Evolutionary conservation across 53 echinoderm and acorn worm genomes (phyloP).

Genomic region (Apostichopus leukothele): DNA sequence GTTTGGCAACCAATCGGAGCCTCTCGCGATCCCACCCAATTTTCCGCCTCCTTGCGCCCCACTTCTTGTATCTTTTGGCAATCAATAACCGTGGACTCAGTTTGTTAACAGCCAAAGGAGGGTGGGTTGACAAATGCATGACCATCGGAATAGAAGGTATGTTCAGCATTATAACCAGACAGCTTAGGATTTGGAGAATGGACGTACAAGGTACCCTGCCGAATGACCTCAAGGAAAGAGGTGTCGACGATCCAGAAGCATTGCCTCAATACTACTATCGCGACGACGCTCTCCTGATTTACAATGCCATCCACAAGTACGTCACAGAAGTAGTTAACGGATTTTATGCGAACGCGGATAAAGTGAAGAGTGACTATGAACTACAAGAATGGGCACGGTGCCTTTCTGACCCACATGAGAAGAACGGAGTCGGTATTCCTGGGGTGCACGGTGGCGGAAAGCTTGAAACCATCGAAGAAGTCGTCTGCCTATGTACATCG

Average conservation of each 20-base stretch:
- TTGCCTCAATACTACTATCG: conserved; percentile 85
- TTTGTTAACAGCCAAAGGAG: conserved; percentile 56
- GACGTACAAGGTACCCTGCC: conserved; percentile 73
- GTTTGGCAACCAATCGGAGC: conserved; percentile 61
- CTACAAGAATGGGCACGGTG: conserved; percentile 70
- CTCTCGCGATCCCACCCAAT: conserved; percentile 87
- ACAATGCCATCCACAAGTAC: conserved; percentile 62
- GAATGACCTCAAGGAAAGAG: conserved; percentile 71
- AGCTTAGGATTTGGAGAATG: conserved; percentile 66
- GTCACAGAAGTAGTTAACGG: conserved; percentile 29
- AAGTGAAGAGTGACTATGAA: conserved; percentile 62
- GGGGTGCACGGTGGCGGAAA: conserved; percentile 72
- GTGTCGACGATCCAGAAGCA: conserved; percentile 65
- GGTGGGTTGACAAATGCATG: conserved; percentile 80
- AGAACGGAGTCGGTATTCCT: conserved; percentile 56
- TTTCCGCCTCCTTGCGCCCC: conserved; percentile 82
- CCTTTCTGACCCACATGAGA: conserved; percentile 39
- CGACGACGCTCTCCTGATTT: conserved; percentile 73
- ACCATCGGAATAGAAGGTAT: conserved; percentile 67
- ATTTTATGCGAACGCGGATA: conserved; percentile 40
- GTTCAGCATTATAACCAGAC: conserved; percentile 60
- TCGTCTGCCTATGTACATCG: conserved; percentile 59
- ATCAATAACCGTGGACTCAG: conserved; percentile 55
- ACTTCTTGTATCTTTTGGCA: conserved; percentile 85
- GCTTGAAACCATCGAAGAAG: conserved; percentile 57